These are phyloP conservation scores for Lomographa bimaculata DNA, from an alignment of 2,888 invertebrate species.

Conservation along the genomic window DNA sequence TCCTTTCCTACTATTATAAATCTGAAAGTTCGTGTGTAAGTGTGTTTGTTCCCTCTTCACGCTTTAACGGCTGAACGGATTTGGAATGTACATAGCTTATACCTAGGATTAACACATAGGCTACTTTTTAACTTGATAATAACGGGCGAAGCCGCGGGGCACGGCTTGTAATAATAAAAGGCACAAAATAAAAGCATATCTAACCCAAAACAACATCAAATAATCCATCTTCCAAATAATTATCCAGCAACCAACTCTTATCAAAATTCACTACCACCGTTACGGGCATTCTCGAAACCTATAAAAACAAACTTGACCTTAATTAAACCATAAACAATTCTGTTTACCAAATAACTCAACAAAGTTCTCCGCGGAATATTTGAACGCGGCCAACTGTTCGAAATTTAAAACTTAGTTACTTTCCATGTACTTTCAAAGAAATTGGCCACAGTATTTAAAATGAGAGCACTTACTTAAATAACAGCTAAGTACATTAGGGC, in stretches of 20 bases:
- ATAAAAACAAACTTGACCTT: constrained; percentile 38
- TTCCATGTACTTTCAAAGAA: constrained; percentile 46
- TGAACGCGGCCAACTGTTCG: constrained; percentile 24
- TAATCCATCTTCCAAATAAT: neutral
- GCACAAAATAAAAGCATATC: too few relatives aligned
- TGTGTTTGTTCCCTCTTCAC: too few relatives aligned
- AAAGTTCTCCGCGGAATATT: constrained; percentile 32
- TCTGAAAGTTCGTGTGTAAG: too few relatives aligned
- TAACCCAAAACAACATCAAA: too few relatives aligned
- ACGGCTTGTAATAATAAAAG: too few relatives aligned
- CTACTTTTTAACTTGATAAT: too few relatives aligned
- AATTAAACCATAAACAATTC: constrained; percentile 38
- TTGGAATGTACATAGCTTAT: too few relatives aligned
- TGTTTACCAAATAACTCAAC: constrained; percentile 35
- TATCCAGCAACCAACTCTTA: constrained; percentile 14
- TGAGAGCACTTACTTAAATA: constrained; percentile 55
- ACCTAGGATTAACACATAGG: too few relatives aligned
- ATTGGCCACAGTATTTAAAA: constrained; percentile 46
- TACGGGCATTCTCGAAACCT: constrained; percentile 29
- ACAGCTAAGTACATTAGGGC: constrained; percentile 49
- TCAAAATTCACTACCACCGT: constrained; percentile 20
- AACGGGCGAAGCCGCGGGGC: too few relatives aligned
- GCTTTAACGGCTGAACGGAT: too few relatives aligned
- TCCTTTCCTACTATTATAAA: too few relatives aligned
- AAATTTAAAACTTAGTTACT: constrained; percentile 37